phyloP scores from a whole-genome alignment of 2,797 vertebrate species.

The Sebastolobus alascanus region DNA sequence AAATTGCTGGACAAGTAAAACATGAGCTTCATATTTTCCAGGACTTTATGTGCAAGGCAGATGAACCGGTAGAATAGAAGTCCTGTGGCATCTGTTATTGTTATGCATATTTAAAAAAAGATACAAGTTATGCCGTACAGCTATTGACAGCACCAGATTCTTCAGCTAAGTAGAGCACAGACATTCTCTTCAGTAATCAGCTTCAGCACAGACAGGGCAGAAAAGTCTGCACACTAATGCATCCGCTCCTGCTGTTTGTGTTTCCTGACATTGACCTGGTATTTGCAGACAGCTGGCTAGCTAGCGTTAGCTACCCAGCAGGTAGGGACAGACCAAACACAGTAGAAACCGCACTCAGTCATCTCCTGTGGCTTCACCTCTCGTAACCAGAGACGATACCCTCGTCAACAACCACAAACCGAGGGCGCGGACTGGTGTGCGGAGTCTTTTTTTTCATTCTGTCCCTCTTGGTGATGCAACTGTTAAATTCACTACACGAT shows the following conservation, averaged over 20 bases:
- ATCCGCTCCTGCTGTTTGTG: neutral
- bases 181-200: neutral
- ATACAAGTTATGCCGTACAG: neutral
- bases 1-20: neutral
- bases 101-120: neutral
- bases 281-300: neutral
- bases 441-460: neutral
- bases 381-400: constrained; percentile 6
- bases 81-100: neutral
- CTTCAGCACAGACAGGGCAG: neutral
- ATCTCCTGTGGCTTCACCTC: neutral
- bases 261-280: constrained; percentile 5
- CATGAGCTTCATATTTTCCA: neutral
- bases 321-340: neutral
- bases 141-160: neutral
- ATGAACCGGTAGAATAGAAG: neutral
- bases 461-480: neutral
- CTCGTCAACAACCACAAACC: constrained; percentile 3
- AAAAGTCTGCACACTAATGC: neutral
- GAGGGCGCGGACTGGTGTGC: neutral
- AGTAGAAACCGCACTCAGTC: constrained; percentile 2
- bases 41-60: neutral
- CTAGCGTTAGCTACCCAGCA: neutral
- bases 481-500: neutral
- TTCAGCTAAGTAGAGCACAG: neutral